Percentiles rank a stretch among this genome's conserved stretches.
Evolutionary conservation across 1,140 invertebrate species (phyloP).

Genomic region (Drosophila burlai): DNA sequence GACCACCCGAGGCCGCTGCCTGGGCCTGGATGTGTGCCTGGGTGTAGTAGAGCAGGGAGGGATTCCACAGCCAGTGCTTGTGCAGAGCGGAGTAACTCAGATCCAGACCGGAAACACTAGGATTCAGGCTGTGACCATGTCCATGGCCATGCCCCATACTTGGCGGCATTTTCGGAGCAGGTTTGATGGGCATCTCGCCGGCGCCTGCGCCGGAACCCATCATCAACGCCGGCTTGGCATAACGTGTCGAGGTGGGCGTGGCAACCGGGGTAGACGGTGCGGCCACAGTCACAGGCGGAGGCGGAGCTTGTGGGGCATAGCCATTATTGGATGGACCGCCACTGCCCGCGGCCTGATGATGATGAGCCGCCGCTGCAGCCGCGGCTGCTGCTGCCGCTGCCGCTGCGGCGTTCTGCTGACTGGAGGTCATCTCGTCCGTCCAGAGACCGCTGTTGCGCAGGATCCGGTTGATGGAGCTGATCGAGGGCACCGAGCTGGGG

Average conservation of each 20-base stretch:
- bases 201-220: constrained; percentile 6
- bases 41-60: constrained; percentile 79
- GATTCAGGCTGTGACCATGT: constrained; percentile 26
- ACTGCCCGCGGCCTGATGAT: constrained; percentile 49
- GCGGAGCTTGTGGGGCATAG: constrained; percentile 45
- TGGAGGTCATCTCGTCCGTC: constrained; percentile 87
- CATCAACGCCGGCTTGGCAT: constrained; percentile 43
- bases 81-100: constrained; percentile 74
- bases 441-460: constrained; percentile 93
- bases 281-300: constrained; percentile 11
- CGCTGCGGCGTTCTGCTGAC: constrained; percentile 79
- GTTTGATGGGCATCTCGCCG: constrained; percentile 64
- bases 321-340: constrained; percentile 29
- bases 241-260: constrained; percentile 38
- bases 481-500: constrained; percentile 94
- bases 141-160: constrained; percentile 37
- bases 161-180: constrained; percentile 61
- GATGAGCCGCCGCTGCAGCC: constrained; percentile 43
- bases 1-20: constrained; percentile 52
- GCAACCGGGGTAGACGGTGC: neutral
- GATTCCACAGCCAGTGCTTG: constrained; percentile 85
- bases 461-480: constrained; percentile 97
- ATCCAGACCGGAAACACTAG: constrained; percentile 59
- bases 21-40: constrained; percentile 78
- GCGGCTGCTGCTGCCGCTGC: constrained; percentile 66